phyloP scores from a whole-genome alignment of 2,113 vertebrate species.

The Rhinichthys klamathensis region DNA sequence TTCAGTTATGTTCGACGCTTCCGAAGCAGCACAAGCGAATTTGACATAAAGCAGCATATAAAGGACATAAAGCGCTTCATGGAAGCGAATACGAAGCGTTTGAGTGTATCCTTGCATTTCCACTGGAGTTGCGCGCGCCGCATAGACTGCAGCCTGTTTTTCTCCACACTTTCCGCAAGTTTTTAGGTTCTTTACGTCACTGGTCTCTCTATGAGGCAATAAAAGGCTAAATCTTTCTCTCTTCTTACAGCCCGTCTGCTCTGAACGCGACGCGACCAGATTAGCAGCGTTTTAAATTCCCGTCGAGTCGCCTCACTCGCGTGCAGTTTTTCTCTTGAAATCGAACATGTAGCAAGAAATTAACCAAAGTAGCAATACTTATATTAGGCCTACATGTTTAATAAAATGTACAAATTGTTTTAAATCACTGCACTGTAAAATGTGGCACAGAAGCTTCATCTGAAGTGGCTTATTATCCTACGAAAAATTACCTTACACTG shows the following conservation, averaged over 20 bases:
- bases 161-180: slow-evolving; percentile 65
- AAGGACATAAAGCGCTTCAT: slow-evolving; percentile 52
- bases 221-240: slow-evolving; percentile 51
- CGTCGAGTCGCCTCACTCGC: background rate
- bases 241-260: slow-evolving; percentile 51
- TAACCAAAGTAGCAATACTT: background rate
- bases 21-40: slow-evolving; percentile 61
- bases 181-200: slow-evolving; percentile 74
- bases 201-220: slow-evolving; percentile 45
- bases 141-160: slow-evolving; percentile 56
- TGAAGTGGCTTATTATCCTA: background rate
- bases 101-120: slow-evolving; percentile 66
- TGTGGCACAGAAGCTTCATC: background rate
- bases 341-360: background rate
- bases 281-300: background rate
- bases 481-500: background rate
- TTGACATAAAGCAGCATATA: slow-evolving; percentile 59
- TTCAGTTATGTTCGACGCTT: slow-evolving; percentile 56
- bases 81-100: slow-evolving; percentile 43
- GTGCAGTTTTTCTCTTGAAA: background rate
- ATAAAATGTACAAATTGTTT: background rate
- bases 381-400: background rate
- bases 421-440: background rate
- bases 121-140: slow-evolving; percentile 63
- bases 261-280: slow-evolving; percentile 29